Evolutionary conservation across 2,888 invertebrate species (phyloP).

Genomic region (Conops quadrifasciatus): DNA sequence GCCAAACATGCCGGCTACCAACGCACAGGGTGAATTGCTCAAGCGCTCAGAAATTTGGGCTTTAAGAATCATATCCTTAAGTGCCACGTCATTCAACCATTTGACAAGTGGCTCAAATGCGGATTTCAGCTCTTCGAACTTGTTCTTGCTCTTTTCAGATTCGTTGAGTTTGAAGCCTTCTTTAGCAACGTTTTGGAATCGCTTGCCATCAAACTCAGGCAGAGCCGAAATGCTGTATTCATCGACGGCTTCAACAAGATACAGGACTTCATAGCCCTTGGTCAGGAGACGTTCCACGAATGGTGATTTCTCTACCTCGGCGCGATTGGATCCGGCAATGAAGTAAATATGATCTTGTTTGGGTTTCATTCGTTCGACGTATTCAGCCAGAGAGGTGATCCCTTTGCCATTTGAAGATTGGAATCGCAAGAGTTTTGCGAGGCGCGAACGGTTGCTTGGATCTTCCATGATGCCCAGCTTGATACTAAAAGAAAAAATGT

Average conservation of each 20-base stretch:
- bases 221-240: conserved; percentile 96
- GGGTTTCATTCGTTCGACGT: conserved; percentile 94
- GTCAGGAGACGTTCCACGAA: conserved; percentile 93
- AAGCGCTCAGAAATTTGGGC: conserved; percentile 88
- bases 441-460: conserved; percentile 91
- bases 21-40: conserved; percentile 91
- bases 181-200: conserved; percentile 99
- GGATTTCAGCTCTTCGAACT: conserved; percentile 77
- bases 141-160: conserved; percentile 75
- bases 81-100: conserved; percentile 85
- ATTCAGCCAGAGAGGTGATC: conserved; percentile 83
- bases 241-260: conserved; percentile 95
- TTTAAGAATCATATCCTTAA: conserved; percentile 82
- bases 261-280: conserved; percentile 95
- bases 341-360: conserved; percentile 96
- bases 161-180: conserved; percentile 92
- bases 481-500: conserved; percentile 68
- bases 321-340: conserved; percentile 88
- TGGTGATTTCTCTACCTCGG: conserved; percentile 89
- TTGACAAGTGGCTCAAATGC: conserved; percentile 88
- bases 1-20: conserved; percentile 95
- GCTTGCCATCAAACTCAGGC: conserved; percentile 98
- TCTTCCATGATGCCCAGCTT: conserved; percentile 98
- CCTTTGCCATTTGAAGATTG: conserved; percentile 75
- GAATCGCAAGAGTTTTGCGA: conserved; percentile 95